Evolutionary conservation across 2,113 vertebrate species (phyloP), one percentile per base, ranked within the genome.

Genomic region (Phalacrocorax carbo): DNA sequence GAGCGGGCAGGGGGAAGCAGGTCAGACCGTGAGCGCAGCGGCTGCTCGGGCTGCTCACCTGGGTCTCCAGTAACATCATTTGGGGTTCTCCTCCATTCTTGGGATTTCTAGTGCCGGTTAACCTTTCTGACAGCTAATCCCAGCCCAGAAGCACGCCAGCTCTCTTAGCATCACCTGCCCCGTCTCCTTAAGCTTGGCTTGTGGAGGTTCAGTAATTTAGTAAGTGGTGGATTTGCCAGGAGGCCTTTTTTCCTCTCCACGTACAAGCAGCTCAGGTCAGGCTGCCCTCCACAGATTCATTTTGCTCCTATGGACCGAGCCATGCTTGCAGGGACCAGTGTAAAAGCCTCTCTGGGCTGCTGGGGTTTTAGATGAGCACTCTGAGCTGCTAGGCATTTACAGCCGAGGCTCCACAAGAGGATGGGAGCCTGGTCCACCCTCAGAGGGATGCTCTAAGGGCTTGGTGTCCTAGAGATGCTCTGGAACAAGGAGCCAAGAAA

Each of bases 1-100:
- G 61, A 88, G 58, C 0, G 0, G 71, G 54, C 29, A 19, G 23
- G 22, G 58, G 18, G 61, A 48, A 58, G 46, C 40, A 46, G 79
- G 52, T 65, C 75, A 77, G 76, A 13, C 10, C 5, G 1, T 18
- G 57, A 40, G 19, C 20, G 25, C 78, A 29, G 61, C 0, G 0
- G 30, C 23, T 72, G 34, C 49, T 61, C 0, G 0, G 48, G 32
- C 40, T 51, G 46, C 38, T 70, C 69, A 9, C 11, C 3, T 0
- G 2, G 15, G 10, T 61, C 73, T 77, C 78, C 62, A 42, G 27
- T 38, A 70, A 73, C 8, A 29, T 19, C 17, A 21, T 65, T 57
- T 77, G 49, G 54, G 62, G 32, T 85, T 94, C 54, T 85, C 16
- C 32, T 42, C 29, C 0, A 0, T 46, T 61, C 22, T 36, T 68